Conservation (phyloP, 2,797 vertebrate species). For the Rallus crepitans region DNA sequence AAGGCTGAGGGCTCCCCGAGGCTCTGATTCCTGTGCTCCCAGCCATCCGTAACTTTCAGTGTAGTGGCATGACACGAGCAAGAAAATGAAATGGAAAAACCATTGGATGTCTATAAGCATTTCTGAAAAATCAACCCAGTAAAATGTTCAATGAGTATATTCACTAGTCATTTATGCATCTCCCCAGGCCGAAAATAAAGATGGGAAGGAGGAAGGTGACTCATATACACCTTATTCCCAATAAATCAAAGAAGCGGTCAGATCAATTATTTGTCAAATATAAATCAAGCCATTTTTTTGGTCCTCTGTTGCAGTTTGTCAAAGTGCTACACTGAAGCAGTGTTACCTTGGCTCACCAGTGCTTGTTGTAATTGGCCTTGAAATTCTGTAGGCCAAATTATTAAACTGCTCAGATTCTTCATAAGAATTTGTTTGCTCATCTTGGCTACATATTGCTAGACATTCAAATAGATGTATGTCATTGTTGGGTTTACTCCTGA, state of each 20-base stretch:
- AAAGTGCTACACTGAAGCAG: neutral
- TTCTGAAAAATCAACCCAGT: neutral
- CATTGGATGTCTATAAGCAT: neutral
- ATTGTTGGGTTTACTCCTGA: neutral
- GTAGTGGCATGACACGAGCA: neutral
- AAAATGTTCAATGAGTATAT: neutral
- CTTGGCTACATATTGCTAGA: neutral
- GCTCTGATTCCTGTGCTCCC: neutral
- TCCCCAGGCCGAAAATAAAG: neutral
- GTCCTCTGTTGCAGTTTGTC: neutral
- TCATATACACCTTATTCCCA: neutral
- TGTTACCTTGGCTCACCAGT: neutral
- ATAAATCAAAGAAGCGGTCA: neutral
- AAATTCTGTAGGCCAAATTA: neutral
- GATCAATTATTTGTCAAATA: neutral
- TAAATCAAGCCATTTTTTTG: neutral
- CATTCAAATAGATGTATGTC: neutral
- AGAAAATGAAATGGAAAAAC: neutral
- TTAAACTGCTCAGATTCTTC: neutral
- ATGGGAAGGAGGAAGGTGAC: slow-evolving; percentile 3
- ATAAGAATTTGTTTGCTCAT: neutral
- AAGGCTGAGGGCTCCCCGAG: neutral
- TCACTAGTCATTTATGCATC: neutral
- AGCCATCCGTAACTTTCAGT: neutral
- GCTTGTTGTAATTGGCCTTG: neutral